Base-by-base conservation (phyloP, 2,888 invertebrate species). In the Agonum fuliginosum region DNA sequence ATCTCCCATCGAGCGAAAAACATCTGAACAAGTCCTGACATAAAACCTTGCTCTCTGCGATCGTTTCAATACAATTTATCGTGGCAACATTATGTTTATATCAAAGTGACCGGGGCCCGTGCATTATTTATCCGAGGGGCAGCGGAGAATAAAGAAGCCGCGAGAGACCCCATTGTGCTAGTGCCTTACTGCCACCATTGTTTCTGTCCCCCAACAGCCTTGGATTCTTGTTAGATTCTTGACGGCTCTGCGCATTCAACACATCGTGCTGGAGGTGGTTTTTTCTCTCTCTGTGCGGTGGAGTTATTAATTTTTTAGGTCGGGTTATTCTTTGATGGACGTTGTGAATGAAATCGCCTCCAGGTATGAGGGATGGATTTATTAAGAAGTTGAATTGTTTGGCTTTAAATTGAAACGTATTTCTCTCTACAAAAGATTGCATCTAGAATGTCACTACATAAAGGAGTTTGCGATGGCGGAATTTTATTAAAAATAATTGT, bases 101-200 rank as follows among this genome's bases (percentile, higher is more conserved):
- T 58, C 54, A 58, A 22, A 72, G 19, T 73, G 73, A 73, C 73
- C 73, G 22, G 54, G 58, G 73, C 24, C 54, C 41, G 8, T 72
- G 34, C 34, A 54, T 72, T 72, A 73, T 73, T 73, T 58, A 73
- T 46, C 24, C 24, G 41, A 10, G 14, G 27, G 27, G 54, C 14
- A 5, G 24, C 27, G 27, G 30, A 62, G 46, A 12, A 70, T 17
- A 58, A 73, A 73, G 73, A 73, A 41, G n/a, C n/a, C n/a, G n/a
- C n/a, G n/a, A n/a, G n/a, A n/a, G 22, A 20, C 41, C 14, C 54
- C 34, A 58, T 73, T 73, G 73, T 73, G 41, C 73, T 22, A 73
- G 41, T 73, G 73, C 73, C 73, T 73, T 73, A 73, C 73, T 73
- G 73, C 37, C 73, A 65, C 65, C 34, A 73, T 73, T 73, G 73